These are phyloP conservation scores for Silurus glanis DNA, from an alignment of 2,113 vertebrate species.

Conservation along the genomic window DNA sequence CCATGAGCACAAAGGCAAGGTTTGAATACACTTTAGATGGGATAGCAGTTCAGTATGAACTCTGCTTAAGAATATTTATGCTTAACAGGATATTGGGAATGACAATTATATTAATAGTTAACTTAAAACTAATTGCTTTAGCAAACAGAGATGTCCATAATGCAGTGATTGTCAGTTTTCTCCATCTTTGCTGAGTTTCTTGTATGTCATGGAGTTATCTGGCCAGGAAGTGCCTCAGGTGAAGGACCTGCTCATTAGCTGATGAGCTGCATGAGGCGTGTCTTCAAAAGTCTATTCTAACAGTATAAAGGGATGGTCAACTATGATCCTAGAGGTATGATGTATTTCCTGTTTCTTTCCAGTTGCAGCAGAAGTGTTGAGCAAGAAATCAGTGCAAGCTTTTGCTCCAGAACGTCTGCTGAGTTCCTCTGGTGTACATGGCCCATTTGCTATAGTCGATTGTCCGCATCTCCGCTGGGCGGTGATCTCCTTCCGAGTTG, in stretches of 20 bases:
- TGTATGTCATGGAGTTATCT: not conserved
- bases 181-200: not conserved
- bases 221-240: not conserved
- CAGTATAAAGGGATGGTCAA: not conserved
- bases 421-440: not conserved
- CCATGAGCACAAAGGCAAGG: not conserved
- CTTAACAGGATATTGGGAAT: not conserved
- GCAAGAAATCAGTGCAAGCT: not conserved
- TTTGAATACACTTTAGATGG: not conserved
- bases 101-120: not conserved
- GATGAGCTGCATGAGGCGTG: not conserved
- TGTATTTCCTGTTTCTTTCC: not conserved
- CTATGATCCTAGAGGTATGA: not conserved
- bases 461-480: not conserved
- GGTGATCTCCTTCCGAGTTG: not conserved
- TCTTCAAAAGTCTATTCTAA: not conserved
- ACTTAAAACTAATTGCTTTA: not conserved
- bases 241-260: not conserved
- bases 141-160: not conserved
- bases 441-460: not conserved
- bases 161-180: not conserved
- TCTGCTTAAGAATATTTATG: not conserved
- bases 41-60: not conserved
- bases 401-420: not conserved
- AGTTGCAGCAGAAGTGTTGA: not conserved